Conservation (phyloP, 2,888 invertebrate species). For the Dysmachus trigonus region DNA sequence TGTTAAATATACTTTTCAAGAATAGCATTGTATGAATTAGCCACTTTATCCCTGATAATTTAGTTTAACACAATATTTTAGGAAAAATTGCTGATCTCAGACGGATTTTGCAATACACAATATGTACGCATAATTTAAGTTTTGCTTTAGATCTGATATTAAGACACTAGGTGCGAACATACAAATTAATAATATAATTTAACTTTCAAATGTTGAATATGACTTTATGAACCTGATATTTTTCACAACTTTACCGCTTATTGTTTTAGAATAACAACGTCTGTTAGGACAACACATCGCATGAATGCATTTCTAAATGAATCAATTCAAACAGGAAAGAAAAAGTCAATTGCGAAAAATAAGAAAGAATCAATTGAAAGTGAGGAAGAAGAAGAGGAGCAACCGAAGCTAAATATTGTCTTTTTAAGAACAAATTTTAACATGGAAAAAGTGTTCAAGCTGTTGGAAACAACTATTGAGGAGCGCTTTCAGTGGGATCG, state of each 20-base stretch:
- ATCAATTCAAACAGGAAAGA: constrained; percentile 54
- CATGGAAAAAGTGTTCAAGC: constrained; percentile 61
- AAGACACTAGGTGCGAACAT: neutral
- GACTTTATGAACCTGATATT: neutral
- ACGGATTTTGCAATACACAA: neutral
- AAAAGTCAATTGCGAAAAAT: constrained; percentile 22
- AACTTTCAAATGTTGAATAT: neutral
- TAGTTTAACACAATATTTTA: too few relatives aligned
- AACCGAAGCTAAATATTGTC: constrained; percentile 59
- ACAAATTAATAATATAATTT: neutral
- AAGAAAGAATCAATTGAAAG: constrained; percentile 41
- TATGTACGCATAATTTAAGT: too few relatives aligned
- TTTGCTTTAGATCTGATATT: neutral
- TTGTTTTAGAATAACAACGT: constrained; percentile 59
- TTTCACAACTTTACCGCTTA: neutral
- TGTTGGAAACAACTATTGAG: constrained; percentile 60
- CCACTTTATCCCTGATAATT: too few relatives aligned
- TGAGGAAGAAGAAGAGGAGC: constrained; percentile 52
- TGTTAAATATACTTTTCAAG: too few relatives aligned
- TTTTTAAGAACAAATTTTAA: constrained; percentile 60
- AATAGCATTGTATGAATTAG: too few relatives aligned
- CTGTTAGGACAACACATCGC: constrained; percentile 62
- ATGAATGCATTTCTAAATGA: constrained; percentile 63
- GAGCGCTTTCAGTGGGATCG: constrained; percentile 63
- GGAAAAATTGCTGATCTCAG: too few relatives aligned